phyloP scores from a whole-genome alignment of 2,888 invertebrate species.

The Beris chalybata region DNA sequence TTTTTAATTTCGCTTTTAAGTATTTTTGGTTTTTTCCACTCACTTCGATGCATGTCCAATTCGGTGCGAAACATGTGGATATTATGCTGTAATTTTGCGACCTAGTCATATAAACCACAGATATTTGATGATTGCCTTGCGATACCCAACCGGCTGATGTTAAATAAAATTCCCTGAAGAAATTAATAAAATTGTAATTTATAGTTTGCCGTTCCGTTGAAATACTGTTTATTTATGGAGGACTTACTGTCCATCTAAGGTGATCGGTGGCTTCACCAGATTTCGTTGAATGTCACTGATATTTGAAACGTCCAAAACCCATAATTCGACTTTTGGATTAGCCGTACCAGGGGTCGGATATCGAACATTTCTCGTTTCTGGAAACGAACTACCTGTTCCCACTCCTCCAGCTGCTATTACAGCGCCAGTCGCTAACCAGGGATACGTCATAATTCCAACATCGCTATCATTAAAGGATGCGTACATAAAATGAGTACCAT shows the following conservation, averaged over 20 bases:
- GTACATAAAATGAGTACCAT: slow-evolving; percentile 81
- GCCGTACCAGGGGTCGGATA: slow-evolving; percentile 87
- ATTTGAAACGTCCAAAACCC: slow-evolving; percentile 77
- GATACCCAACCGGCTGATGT: slow-evolving; percentile 89
- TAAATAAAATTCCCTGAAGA: slow-evolving; percentile 81
- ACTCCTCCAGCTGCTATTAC: slow-evolving; percentile 63
- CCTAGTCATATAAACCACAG: slow-evolving; percentile 91
- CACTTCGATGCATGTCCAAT: slow-evolving; percentile 85
- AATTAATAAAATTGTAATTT: slow-evolving; percentile 10
- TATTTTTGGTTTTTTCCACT: slow-evolving; percentile 43
- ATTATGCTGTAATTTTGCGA: slow-evolving; percentile 89
- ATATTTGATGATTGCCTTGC: slow-evolving; percentile 73
- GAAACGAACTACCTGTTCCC: slow-evolving; percentile 68
- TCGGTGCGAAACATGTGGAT: slow-evolving; percentile 79
- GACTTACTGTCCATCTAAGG: slow-evolving; percentile 79
- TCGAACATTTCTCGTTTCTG: slow-evolving; percentile 75
- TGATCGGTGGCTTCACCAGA: slow-evolving; percentile 73
- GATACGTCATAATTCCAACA: slow-evolving; percentile 76
- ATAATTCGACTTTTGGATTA: slow-evolving; percentile 82
- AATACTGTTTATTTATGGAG: slow-evolving; percentile 27
- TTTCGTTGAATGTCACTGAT: slow-evolving; percentile 65
- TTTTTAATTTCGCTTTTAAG: too few species aligned
- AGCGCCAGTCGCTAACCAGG: slow-evolving; percentile 75
- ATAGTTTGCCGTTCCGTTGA: background rate
- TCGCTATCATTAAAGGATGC: slow-evolving; percentile 83